Conservation (phyloP, 2,113 vertebrate species). For the Dromiciops gliroides region DNA sequence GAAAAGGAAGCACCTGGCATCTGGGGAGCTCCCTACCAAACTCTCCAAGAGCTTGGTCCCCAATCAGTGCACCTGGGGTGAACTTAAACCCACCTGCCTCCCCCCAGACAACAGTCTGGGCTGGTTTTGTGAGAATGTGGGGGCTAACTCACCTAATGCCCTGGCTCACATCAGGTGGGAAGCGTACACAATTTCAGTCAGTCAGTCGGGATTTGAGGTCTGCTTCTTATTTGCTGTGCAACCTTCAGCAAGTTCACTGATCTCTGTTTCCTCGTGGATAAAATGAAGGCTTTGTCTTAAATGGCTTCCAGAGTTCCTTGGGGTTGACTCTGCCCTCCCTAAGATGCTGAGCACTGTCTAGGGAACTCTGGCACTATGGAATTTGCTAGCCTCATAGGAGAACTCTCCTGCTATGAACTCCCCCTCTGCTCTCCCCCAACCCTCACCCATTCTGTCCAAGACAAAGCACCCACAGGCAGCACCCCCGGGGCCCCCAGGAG, state of each 20-base stretch:
- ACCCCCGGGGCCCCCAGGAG: no score
- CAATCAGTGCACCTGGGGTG: not conserved
- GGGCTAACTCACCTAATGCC: not conserved
- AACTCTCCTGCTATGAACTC: not conserved
- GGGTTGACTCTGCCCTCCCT: not conserved
- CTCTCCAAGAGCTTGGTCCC: not conserved
- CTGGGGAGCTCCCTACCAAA: not conserved
- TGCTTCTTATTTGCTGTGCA: no score
- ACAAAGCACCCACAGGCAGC: not conserved
- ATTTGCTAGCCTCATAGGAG: not conserved
- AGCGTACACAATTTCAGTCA: not conserved
- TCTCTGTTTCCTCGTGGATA: not conserved
- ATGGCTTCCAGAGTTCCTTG: not conserved
- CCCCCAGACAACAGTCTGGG: not conserved
- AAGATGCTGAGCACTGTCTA: not conserved
- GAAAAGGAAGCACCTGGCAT: not conserved
- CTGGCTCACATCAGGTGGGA: not conserved
- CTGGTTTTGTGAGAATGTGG: not conserved
- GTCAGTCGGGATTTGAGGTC: no score
- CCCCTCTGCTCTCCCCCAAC: not conserved
- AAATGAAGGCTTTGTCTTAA: not conserved
- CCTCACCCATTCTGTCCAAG: not conserved
- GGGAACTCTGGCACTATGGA: not conserved
- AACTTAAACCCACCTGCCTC: not conserved
- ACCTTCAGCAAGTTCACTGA: not conserved